Conservation (phyloP, 2,888 invertebrate genomes). For the Eupithecia pulchellata region DNA sequence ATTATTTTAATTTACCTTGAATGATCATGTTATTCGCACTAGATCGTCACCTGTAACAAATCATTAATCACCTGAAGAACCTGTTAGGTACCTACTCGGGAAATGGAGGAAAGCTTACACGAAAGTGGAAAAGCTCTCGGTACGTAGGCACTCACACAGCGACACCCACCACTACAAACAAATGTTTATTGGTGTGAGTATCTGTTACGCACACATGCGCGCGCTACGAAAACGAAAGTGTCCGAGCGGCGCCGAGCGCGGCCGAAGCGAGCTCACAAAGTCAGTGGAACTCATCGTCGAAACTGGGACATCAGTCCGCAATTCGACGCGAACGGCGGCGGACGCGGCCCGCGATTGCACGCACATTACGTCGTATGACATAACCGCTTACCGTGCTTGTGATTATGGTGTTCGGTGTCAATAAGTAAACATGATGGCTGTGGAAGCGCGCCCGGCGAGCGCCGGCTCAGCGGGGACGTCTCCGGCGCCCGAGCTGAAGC, state of each 20-base stretch:
- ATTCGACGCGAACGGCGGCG: conserved; percentile 80
- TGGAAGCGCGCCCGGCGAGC: conserved; percentile 79
- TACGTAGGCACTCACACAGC: conserved; percentile 29
- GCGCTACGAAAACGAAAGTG: conserved; percentile 84
- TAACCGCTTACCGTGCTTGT: conserved; percentile 75
- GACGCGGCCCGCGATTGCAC: conserved; percentile 70
- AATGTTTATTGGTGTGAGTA: conserved; percentile 45
- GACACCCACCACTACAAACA: conserved; percentile 36
- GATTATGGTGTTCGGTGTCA: conserved; percentile 79
- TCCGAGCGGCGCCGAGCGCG: conserved; percentile 77
- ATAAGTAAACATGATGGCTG: conserved; percentile 81
- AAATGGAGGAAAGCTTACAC: conserved; percentile 78
- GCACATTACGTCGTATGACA: conserved; percentile 79
- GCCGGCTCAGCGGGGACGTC: conserved; percentile 69
- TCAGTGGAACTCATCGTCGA: conserved; percentile 84
- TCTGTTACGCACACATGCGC: conserved; percentile 58
- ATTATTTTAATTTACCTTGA: neutral
- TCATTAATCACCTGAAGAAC: conserved; percentile 63
- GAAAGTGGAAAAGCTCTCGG: conserved; percentile 79
- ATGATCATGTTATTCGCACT: neutral
- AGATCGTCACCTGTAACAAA: neutral
- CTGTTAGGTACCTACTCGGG: conserved; percentile 78
- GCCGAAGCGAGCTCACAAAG: conserved; percentile 85
- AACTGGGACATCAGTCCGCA: conserved; percentile 88
- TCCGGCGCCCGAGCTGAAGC: conserved; percentile 68